Base-by-base conservation (phyloP, 2,888 invertebrate genomes). In the Eretmocerus hayati region DNA sequence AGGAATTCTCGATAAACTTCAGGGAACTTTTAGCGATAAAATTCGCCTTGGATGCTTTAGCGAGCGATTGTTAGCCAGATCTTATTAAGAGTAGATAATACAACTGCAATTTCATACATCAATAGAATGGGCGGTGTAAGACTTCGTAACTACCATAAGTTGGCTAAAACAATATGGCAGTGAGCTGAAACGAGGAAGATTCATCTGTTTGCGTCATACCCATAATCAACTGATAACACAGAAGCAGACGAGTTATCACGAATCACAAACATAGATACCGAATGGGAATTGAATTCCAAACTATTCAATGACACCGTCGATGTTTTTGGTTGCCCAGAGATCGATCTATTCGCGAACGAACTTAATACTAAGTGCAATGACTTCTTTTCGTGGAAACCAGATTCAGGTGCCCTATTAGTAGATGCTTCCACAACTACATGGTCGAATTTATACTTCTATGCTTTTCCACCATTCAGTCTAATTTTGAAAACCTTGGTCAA, bases 231-330 rank as follows among this genome's bases (percentile, higher is more conserved):
- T n/a, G 48, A 55, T 3, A 59, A 59, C 41, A 16, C 26, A 2
- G 46, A 56, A 37, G 62, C 61, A 2, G 62, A 63, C 47, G 15
- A 30, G 16, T 54, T 54, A 21, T 63, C 63, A 1, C 49, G 62
- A 8, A 52, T 48, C 9, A 42, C 36, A 15, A 53, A 55, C 46
- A 19, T 48, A 15, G 56, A 55, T n/a, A 56, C 58, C 0, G 53
- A 58, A 44, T 56, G 50, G 50, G 46, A 55, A 21, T 44, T 56
- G n/a, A 33, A 45, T 15, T 20, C 35, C 13, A 36, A 6, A 3
- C 45, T 46, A 13, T 58, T 45, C 30, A 13, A 40, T 1, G 41
- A 39, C n/a, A 46, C 55, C 8, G 11, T 48, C 3, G 19, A 31
- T 3, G n/a, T 20, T 9, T 49, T 52, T 15, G 56, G 55, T 2